Conservation (phyloP, 2,888 invertebrate genomes). For the Noctua comes region DNA sequence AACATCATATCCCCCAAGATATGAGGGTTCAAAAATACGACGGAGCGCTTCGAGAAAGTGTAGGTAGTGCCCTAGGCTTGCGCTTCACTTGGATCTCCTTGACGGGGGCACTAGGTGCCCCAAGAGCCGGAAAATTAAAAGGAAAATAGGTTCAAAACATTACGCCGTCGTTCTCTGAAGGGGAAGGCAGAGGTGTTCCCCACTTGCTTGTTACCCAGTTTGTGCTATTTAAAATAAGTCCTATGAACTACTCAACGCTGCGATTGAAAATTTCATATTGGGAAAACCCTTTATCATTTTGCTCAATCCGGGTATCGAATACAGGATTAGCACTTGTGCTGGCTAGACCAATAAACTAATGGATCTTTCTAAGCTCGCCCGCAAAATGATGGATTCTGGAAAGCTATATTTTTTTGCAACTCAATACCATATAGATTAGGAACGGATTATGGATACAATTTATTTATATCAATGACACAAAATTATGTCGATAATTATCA, state of each 20-base stretch:
- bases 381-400: background rate
- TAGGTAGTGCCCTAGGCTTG: no score
- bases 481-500: constrained; percentile 36
- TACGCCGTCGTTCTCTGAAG: background rate
- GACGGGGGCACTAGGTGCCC: no score
- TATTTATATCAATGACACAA: constrained; percentile 15
- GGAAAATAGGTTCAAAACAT: background rate
- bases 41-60: no score
- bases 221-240: background rate
- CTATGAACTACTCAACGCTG: background rate
- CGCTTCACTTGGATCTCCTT: no score
- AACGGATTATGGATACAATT: constrained; percentile 1
- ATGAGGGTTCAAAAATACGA: no score
- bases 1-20: no score
- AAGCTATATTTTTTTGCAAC: background rate
- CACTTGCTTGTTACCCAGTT: background rate
- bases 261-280: background rate
- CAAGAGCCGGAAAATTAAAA: background rate
- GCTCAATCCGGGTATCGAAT: background rate
- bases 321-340: background rate
- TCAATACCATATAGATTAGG: background rate
- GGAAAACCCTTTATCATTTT: background rate
- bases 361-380: background rate
- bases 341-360: background rate
- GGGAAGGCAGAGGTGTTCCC: background rate